Evolutionary conservation across 1,140 invertebrate genomes (phyloP), one percentile per base, ranked within the genome.

Genomic region (Lucilia sericata): DNA sequence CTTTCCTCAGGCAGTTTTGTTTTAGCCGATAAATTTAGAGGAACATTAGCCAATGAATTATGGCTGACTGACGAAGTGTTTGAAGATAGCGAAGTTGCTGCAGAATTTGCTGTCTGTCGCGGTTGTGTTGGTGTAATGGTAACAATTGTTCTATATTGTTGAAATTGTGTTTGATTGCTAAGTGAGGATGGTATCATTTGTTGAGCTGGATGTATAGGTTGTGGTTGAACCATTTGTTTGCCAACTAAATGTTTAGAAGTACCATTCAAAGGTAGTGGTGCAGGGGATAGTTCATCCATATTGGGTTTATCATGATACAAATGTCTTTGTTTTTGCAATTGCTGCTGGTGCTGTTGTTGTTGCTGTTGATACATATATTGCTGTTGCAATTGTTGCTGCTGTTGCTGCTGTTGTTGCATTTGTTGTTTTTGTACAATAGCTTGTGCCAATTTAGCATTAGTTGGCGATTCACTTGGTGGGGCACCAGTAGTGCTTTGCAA

Each of bases 381-480:
- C 21, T 84, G 80, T 21, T 85, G 83, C 25, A 82, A 86, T 19
- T 86, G 84, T 65, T 84, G 83, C 14, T 85, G 85, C 21, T 82
- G 70, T 60, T 84, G 81, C 12, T 84, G 85, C n/a, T 84, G 82
- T 14, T 80, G 25, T 5, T 88, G 88, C 5, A 87, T 88, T 82
- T 90, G 89, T 74, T 91, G 88, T 49, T 91, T 90, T 49, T 89
- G 88, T 9, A 87, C 87, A 80, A 91, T 89, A 8, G 87, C 89
- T 75, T 90, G 89, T 8, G 89, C 89, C 84, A 91, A 83, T 83
- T 88, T 88, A n/a, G 88, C 88, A 82, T 91, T 91, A 2, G 89
- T 91, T 5, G 89, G 88, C n/a, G 87, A 86, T 19, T 80, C 85
- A 78, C 55, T 86, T 55, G 42, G 17, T 36, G 84, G 78, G 2